Conservation (phyloP, 1,140 invertebrate species). For the Heliconius melpomene region DNA sequence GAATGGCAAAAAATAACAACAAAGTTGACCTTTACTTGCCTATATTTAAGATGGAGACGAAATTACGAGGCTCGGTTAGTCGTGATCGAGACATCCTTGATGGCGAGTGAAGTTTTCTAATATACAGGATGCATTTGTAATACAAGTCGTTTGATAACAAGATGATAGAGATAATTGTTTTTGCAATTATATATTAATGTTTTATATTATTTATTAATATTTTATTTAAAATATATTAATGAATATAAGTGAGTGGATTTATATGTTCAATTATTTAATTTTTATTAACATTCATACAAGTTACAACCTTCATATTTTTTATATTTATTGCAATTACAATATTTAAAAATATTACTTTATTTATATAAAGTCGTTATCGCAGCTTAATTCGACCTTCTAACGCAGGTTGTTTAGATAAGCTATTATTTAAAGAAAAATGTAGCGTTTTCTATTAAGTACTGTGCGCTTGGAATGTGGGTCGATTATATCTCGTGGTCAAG, state of each 20-base stretch:
- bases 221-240: no score
- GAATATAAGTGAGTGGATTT: no score
- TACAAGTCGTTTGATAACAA: not conserved
- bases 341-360: not conserved
- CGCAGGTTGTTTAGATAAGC: not conserved
- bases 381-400: not conserved
- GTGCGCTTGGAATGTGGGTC: constrained; percentile 57
- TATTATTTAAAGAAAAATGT: constrained; percentile 8
- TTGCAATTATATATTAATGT: not conserved
- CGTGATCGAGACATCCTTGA: constrained; percentile 63
- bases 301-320: not conserved
- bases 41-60: constrained; percentile 36
- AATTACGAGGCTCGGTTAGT: constrained; percentile 36
- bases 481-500: constrained; percentile 60
- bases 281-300: not conserved
- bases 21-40: constrained; percentile 38
- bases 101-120: constrained; percentile 57
- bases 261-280: no score
- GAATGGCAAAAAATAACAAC: constrained; percentile 37
- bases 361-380: not conserved
- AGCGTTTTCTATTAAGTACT: not conserved
- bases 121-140: constrained; percentile 21
- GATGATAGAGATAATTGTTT: not conserved
- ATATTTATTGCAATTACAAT: not conserved
- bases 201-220: not conserved